Percentiles rank a stretch among this genome's conserved stretches.
Conservation (phyloP, 2,888 invertebrate species). For the Asteroscopus sphinx region DNA sequence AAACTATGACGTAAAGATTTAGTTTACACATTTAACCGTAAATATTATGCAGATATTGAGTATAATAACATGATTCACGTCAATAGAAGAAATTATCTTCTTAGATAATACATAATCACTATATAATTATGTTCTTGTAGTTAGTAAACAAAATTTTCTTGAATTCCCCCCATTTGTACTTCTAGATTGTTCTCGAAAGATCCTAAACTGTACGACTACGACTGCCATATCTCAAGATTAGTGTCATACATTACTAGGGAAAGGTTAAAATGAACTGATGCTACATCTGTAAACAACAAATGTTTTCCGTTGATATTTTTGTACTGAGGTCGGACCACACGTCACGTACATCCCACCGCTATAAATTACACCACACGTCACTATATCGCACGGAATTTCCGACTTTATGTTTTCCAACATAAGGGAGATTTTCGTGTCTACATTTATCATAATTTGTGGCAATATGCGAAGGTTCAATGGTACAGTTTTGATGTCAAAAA, state of each 20-base stretch:
- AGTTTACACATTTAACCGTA: too few relatives aligned
- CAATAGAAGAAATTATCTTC: too few relatives aligned
- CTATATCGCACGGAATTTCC: constrained; percentile 6
- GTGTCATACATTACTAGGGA: constrained; percentile 25
- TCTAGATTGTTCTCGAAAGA: constrained; percentile 16
- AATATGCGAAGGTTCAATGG: constrained; percentile 22
- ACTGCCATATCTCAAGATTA: constrained; percentile 1
- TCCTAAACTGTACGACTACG: constrained; percentile 1
- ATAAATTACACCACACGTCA: constrained; percentile 39
- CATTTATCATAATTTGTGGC: constrained; percentile 12
- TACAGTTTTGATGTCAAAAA: constrained; percentile 43
- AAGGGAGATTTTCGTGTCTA: constrained; percentile 12
- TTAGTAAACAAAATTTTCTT: not conserved
- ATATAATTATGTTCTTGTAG: not conserved
- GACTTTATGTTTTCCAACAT: not conserved
- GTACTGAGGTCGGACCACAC: constrained; percentile 39
- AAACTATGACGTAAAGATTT: too few relatives aligned
- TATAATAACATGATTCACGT: too few relatives aligned
- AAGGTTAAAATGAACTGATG: constrained; percentile 47
- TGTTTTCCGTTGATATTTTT: constrained; percentile 51
- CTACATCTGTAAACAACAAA: constrained; percentile 56
- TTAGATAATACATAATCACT: too few relatives aligned
- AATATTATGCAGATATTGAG: too few relatives aligned
- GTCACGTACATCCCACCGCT: constrained; percentile 48
- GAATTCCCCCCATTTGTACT: not conserved